Conservation (phyloP, 2,888 invertebrate species). For the Amblyjoppa proteus region DNA sequence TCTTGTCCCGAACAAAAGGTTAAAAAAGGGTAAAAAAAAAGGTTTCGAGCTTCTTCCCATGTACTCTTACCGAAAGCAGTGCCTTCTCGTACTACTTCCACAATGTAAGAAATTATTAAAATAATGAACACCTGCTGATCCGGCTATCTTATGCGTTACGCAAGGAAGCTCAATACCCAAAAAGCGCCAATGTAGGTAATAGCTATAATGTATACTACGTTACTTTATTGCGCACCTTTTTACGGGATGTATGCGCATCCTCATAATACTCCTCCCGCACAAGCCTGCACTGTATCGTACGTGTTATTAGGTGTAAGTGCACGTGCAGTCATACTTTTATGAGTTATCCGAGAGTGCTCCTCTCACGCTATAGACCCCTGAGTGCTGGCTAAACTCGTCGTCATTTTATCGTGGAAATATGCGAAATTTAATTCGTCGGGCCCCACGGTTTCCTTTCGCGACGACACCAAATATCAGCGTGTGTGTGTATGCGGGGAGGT, state of each 20-base stretch:
- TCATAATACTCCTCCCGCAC: conserved; percentile 26
- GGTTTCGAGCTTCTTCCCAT: not conserved
- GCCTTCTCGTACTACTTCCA: not conserved
- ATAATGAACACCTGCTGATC: not conserved
- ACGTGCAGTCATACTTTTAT: conserved; percentile 55
- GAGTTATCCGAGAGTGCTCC: conserved; percentile 41
- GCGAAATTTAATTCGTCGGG: conserved; percentile 47
- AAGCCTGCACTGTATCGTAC: not conserved
- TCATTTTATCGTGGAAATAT: conserved; percentile 44
- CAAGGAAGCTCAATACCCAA: conserved; percentile 34
- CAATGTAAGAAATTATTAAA: not conserved
- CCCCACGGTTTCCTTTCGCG: not conserved
- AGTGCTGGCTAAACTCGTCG: conserved; percentile 14
- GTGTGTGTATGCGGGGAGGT: not conserved
- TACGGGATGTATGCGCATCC: conserved; percentile 23
- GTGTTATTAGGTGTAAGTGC: conserved; percentile 47
- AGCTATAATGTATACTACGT: conserved; percentile 13
- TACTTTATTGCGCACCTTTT: conserved; percentile 51
- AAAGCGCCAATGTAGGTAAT: conserved; percentile 15
- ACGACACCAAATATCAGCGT: not conserved
- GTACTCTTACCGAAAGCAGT: not conserved
- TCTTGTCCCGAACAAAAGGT: conserved; percentile 3
- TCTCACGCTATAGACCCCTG: not conserved
- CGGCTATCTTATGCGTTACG: not conserved
- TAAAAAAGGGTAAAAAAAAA: not conserved